These are phyloP conservation scores for Dyspetes luteomarginatus DNA, from an alignment of 2,888 invertebrate genomes.

Conservation along the genomic window DNA sequence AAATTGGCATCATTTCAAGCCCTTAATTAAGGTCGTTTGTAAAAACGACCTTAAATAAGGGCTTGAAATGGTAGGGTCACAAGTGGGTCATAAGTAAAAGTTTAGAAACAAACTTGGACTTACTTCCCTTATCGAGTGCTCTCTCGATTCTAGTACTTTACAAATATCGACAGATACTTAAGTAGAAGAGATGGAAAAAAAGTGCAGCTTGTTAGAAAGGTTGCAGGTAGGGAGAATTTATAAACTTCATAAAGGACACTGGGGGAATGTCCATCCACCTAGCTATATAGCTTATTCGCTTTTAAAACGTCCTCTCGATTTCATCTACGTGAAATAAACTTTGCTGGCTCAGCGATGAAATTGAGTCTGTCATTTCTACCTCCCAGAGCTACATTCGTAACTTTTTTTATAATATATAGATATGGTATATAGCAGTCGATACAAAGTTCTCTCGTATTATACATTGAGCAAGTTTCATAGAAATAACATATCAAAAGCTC, in stretches of 20 bases:
- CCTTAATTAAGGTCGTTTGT: too few relatives aligned
- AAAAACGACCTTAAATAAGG: too few relatives aligned
- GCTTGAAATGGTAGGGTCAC: too few relatives aligned
- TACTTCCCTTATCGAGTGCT: too few relatives aligned
- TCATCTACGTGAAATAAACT: not conserved
- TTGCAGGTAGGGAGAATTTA: not conserved
- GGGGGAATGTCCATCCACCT: not conserved
- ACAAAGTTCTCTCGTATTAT: not conserved
- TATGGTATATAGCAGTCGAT: not conserved
- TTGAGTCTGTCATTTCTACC: not conserved
- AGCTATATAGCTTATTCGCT: not conserved
- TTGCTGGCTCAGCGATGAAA: slow-evolving; percentile 3
- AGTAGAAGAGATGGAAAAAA: not conserved
- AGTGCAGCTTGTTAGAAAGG: not conserved
- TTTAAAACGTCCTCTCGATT: not conserved
- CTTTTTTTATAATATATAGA: not conserved
- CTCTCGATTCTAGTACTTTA: too few relatives aligned
- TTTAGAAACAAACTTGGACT: not conserved
- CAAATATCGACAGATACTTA: too few relatives aligned
- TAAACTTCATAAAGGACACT: slow-evolving; percentile 6
- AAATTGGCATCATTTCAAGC: not conserved
- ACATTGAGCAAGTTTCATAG: not conserved
- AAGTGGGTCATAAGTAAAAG: not conserved
- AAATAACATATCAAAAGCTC: not conserved
- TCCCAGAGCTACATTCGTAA: not conserved